Evolutionary conservation across 2,888 invertebrate genomes (phyloP), one percentile per base, ranked within the genome.

Genomic region (Crocallis elinguaria): DNA sequence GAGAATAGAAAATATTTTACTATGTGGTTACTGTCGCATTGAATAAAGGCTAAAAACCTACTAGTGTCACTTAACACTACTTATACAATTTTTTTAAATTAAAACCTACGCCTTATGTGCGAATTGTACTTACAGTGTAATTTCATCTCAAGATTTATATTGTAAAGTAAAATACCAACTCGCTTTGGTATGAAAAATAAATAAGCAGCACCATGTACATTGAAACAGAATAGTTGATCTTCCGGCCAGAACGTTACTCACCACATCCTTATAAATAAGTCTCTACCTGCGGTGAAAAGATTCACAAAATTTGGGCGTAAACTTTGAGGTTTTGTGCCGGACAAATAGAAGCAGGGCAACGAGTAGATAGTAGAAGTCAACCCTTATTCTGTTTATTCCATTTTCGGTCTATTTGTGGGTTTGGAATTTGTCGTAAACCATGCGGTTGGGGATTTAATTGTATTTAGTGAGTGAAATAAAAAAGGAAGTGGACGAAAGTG

Each of bases 371-470:
- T 19, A 39, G 33, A 44, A 54, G 43, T 54, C 53, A 35, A 48
- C 32, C 48, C 43, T 43, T 48, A 45, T 48, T 54, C 43, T 54
- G 43, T 54, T 54, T 38, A 44, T 36, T 36, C 33, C 36, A 17
- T 38, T 37, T 38, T 23, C 13, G 21, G 35, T 41, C 23, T 45
- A 38, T 50, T 39, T 42, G 38, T 32, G 36, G 45, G 46, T 13
- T 32, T 29, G 1, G n/a, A 37, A 42, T 43, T 39, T 13, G 30
- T 25, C 53, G 53, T 48, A 43, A 54, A 54, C 38, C 45, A 38
- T 14, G 9, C 19, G 23, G 32, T 6, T 17, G 36, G 37, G 33
- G 45, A 45, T 48, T 43, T 48, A 48, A 37, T 27, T 16, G 38
- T 38, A n/a, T 43, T 54, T 49, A 48, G 13, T 23, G n/a, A 11